Percentiles rank a stretch among this genome's conserved stretches.
Conservation (phyloP, 2,888 invertebrate genomes). For the Cantharis rufa region DNA sequence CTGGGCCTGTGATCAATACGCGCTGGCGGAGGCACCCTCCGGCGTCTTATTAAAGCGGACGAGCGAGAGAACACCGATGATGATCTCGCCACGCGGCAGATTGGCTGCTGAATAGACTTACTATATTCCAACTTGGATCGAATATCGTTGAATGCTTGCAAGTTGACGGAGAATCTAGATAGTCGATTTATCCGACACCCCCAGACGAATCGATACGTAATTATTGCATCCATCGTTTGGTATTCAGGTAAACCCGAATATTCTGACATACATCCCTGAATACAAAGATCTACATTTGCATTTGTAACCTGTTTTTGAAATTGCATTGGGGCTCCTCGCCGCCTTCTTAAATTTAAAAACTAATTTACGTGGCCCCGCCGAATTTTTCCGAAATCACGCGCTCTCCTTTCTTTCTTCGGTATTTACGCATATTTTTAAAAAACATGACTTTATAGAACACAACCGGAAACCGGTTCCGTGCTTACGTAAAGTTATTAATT, state of each 20-base stretch:
- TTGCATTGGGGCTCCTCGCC: slow-evolving; percentile 12
- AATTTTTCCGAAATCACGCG: neutral
- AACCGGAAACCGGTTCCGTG: neutral
- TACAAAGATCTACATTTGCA: slow-evolving; percentile 36
- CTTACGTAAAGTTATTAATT: slow-evolving; percentile 7
- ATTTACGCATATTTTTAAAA: neutral
- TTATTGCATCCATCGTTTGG: slow-evolving; percentile 31
- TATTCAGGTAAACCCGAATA: slow-evolving; percentile 33
- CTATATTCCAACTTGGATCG: slow-evolving; percentile 18
- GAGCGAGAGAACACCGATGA: slow-evolving; percentile 43
- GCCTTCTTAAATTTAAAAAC: neutral
- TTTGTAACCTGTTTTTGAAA: slow-evolving; percentile 25
- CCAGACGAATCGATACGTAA: slow-evolving; percentile 35
- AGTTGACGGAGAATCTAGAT: slow-evolving; percentile 33
- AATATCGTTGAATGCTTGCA: slow-evolving; percentile 34
- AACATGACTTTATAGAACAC: neutral
- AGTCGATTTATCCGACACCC: slow-evolving; percentile 32
- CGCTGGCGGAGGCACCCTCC: slow-evolving; percentile 45
- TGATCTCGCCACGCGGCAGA: slow-evolving; percentile 39
- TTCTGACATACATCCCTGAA: slow-evolving; percentile 26
- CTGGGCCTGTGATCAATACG: slow-evolving; percentile 45
- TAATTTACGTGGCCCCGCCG: neutral
- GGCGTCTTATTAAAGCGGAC: slow-evolving; percentile 48
- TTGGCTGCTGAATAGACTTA: slow-evolving; percentile 32
- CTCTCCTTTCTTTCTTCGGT: neutral